Conservation (phyloP, 2,113 vertebrate species). For the Chaenocephalus aceratus region DNA sequence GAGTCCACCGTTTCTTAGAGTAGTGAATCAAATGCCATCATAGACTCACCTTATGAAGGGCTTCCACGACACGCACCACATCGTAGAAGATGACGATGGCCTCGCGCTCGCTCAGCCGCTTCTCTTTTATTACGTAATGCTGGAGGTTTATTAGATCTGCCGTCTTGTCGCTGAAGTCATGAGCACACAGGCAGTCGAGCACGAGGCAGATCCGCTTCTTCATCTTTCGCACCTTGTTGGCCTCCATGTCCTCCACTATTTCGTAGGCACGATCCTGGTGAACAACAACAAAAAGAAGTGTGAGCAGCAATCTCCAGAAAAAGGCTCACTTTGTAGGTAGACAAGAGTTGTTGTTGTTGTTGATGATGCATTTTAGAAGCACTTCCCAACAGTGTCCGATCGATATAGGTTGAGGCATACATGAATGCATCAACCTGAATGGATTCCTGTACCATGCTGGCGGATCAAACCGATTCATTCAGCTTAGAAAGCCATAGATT, state of each 20-base stretch:
- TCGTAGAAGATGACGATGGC: slow-evolving; percentile 98
- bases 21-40: neutral
- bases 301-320: neutral
- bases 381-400: slow-evolving; percentile 17
- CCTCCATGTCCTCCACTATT: slow-evolving; percentile 91
- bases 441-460: neutral
- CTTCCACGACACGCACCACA: slow-evolving; percentile 97
- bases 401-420: slow-evolving; percentile 3
- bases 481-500: slow-evolving; percentile 2
- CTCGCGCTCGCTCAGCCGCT: slow-evolving; percentile 95
- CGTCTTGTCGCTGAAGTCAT: slow-evolving; percentile 97
- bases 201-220: slow-evolving; percentile 98
- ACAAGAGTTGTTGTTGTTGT: neutral
- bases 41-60: slow-evolving; percentile 92
- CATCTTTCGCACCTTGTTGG: slow-evolving; percentile 92
- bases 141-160: slow-evolving; percentile 98
- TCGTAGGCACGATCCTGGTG: slow-evolving; percentile 94
- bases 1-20: neutral
- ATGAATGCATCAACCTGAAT: slow-evolving; percentile 38
- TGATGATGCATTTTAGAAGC: slow-evolving; percentile 13
- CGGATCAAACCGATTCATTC: slow-evolving; percentile 22
- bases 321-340: neutral
- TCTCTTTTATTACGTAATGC: slow-evolving; percentile 99
- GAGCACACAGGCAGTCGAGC: slow-evolving; percentile 96
- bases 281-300: neutral